phyloP scores from a whole-genome alignment of 2,888 invertebrate species.

The Pycnomerus fuliginosus region DNA sequence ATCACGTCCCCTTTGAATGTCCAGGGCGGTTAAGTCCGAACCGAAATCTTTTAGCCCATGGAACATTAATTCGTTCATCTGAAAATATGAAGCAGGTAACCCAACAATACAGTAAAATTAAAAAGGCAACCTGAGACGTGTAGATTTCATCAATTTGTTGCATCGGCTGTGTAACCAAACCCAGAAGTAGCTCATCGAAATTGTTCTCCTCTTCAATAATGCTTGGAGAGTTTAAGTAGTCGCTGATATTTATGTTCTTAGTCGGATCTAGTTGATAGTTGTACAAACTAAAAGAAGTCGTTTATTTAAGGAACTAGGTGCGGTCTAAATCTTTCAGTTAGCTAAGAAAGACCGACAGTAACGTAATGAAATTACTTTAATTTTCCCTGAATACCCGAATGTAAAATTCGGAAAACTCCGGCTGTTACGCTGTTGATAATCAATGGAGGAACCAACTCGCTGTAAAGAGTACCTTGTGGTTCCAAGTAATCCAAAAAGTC shows the following conservation, averaged over 20 bases:
- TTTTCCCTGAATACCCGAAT: slow-evolving; percentile 24
- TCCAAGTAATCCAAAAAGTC: slow-evolving; percentile 53
- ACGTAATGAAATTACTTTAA: slow-evolving; percentile 12
- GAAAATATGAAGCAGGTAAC: not conserved
- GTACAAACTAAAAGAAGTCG: slow-evolving; percentile 7
- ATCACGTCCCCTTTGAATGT: slow-evolving; percentile 72
- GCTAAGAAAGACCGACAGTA: too few relatives aligned
- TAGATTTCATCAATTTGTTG: slow-evolving; percentile 60
- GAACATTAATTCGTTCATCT: slow-evolving; percentile 9
- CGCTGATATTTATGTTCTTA: slow-evolving; percentile 11
- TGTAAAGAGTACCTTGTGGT: too few relatives aligned
- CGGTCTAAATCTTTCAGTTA: not conserved
- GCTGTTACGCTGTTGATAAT: slow-evolving; percentile 19
- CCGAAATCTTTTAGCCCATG: slow-evolving; percentile 69
- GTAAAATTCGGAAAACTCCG: slow-evolving; percentile 20
- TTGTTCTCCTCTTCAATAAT: slow-evolving; percentile 51
- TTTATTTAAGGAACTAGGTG: not conserved
- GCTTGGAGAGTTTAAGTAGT: slow-evolving; percentile 16
- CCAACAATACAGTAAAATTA: too few relatives aligned
- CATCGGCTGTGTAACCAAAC: slow-evolving; percentile 61
- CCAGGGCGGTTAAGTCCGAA: slow-evolving; percentile 68
- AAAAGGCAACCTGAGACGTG: slow-evolving; percentile 49
- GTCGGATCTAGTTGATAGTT: slow-evolving; percentile 12
- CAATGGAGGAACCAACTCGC: slow-evolving; percentile 10
- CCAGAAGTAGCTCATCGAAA: slow-evolving; percentile 56